Conservation (phyloP, 2,113 vertebrate species). For the Sminthopsis crassicaudata region DNA sequence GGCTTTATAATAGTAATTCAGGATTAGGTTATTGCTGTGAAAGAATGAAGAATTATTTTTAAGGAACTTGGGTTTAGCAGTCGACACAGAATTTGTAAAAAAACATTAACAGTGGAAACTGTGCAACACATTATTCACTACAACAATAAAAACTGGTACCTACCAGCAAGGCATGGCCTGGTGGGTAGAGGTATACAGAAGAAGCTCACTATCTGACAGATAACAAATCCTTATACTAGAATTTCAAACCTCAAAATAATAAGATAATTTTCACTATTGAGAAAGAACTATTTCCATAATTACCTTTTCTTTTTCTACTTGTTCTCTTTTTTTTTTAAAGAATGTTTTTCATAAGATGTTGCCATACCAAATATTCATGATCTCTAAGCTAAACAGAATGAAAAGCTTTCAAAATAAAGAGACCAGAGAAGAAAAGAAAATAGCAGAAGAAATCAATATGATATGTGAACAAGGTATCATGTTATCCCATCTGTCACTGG, state of each 20-base stretch:
- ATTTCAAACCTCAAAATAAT: neutral
- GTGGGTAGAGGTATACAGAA: neutral
- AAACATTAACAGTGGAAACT: neutral
- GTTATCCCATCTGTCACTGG: neutral
- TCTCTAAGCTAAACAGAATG: neutral
- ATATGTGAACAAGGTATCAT: neutral
- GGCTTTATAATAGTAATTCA: neutral
- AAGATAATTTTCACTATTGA: neutral
- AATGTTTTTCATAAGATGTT: neutral
- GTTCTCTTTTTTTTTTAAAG: neutral
- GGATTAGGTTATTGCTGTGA: neutral
- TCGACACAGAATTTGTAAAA: neutral
- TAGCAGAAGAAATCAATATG: neutral
- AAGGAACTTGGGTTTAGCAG: neutral
- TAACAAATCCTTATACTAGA: neutral
- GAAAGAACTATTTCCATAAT: neutral
- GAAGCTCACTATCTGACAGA: neutral
- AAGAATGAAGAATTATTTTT: neutral
- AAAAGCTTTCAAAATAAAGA: neutral
- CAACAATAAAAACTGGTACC: neutral
- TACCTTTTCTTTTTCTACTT: neutral
- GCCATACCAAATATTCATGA: neutral
- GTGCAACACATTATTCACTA: neutral
- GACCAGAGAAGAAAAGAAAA: neutral
- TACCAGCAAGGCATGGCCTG: neutral